Evolutionary conservation across 2,888 invertebrate species (phyloP), one percentile per base, ranked within the genome.

Genomic region (Leucophenga maculata): DNA sequence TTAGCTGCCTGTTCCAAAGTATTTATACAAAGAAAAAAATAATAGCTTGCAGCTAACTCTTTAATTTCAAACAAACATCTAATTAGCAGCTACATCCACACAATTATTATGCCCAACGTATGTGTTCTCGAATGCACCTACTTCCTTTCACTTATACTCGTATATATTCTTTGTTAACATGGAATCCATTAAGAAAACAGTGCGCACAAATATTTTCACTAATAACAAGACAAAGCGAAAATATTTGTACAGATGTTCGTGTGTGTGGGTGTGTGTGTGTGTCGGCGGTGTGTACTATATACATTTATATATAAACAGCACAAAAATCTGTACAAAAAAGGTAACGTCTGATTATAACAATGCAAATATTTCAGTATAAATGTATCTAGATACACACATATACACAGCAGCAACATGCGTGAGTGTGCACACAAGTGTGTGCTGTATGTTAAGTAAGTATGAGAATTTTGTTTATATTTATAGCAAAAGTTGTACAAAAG

Each of bases 141-240:
- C 20, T 52, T 52, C 20, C 69, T 75, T 72, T 71, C 71, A 72
- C 74, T 74, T 74, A 68, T 68, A 74, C 74, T 79, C 74, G 70
- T 66, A 73, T 74, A 68, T 68, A 74, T 75, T 79, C 74, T 70
- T 66, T 71, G 70, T 72, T 70, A 60, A 59, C n/a, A 22, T 66
- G 71, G 59, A 60, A 72, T 20, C 22, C 48, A 64, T 48, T 48
- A 50, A 50, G 60, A n/a, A 60, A 14, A 60, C 39, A 60, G 18
- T 39, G 50, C 26, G 62, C 62, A 22, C 20, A 64, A 64, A 64
- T 64, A 64, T 64, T 64, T 64, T 64, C 62, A 18, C 62, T 64
- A 48, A 64, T 46, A 64, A 64, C 46, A 48, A n/a, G 22, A 64
- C 48, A 64, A 64, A 64, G 46, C 1, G 11, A 48, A 64, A 64